A percentile compares a stretch with the other conserved stretches of the same genome.
Conservation (phyloP, 1,140 invertebrate genomes). For the Zeugodacus cucurbitae region DNA sequence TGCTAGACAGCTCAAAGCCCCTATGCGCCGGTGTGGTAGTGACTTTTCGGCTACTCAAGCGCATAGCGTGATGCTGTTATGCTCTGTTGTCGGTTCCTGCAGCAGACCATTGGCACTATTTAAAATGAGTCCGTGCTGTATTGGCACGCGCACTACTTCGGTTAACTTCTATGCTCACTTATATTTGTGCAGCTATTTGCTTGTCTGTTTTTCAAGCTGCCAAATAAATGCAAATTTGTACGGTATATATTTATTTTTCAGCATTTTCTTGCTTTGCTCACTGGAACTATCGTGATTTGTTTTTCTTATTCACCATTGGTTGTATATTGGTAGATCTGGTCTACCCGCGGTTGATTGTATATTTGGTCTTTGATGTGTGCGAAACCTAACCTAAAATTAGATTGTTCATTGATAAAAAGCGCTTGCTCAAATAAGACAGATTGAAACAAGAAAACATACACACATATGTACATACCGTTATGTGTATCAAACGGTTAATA, state of each 20-base stretch:
- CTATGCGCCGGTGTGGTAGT: not conserved
- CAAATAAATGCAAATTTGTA: conserved; percentile 3
- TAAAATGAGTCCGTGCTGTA: not conserved
- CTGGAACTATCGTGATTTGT: not conserved
- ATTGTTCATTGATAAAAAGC: conserved; percentile 26
- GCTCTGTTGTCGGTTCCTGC: not conserved
- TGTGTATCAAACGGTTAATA: not conserved
- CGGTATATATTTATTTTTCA: not conserved
- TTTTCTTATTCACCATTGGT: not conserved
- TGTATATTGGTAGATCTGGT: not conserved
- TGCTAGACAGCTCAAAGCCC: not conserved
- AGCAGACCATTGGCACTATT: not conserved
- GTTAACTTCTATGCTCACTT: not conserved
- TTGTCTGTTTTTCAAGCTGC: not conserved
- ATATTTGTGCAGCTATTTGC: not conserved
- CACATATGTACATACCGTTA: not conserved
- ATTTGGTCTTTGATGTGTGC: not conserved
- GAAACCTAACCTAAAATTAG: conserved; percentile 30
- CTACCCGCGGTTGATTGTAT: not conserved
- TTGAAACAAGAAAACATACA: not conserved
- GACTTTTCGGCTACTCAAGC: not conserved
- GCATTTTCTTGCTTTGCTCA: not conserved
- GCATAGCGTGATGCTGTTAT: not conserved
- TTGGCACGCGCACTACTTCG: not conserved
- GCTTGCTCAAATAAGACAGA: not conserved